Evolutionary conservation across 2,113 vertebrate species (phyloP), one percentile per base, ranked within the genome.

Genomic region (Saguinus imperator): DNA sequence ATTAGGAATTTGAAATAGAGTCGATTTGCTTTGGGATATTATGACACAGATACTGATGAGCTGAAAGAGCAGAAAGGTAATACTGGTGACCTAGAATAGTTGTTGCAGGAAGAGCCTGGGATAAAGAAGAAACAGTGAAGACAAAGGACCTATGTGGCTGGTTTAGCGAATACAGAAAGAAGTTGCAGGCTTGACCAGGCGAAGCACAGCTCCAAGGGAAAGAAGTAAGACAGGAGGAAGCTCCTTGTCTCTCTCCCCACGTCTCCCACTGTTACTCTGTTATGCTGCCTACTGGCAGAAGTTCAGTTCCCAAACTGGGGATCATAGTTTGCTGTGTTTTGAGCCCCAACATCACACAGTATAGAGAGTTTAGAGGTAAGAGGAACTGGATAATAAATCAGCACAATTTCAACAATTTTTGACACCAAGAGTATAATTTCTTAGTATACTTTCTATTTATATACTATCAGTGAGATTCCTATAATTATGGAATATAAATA

Each of bases 1-100:
- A 6, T 66, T 66, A 85, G 70, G 92, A 72, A 81, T 68, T 94
- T 76, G 88, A 73, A 93, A 86, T 43, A 48, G 48, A 87, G 83
- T 35, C 12, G 17, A 61, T 85, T 87, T 70, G 45, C 85, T 87
- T 58, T 27, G 6, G 35, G 18, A n/a, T 89, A 37, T 57, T 72
- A 55, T 91, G 58, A 61, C 16, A 40, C 8, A 55, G 55, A 93
- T 7, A 4, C 40, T 70, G 48, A 66, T 72, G 68, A 84, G 68
- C n/a, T 89, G 76, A 70, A 91, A 87, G 66, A 90, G 27, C 66
- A 66, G n/a, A 77, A 68, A 37, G 16, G 13, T 16, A 92, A 43
- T 9, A 18, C 8, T 2, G 14, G 16, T 32, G 52, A 20, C n/a
- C 48, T 48, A 73, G 37, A 57, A 45, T 92, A 37, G 29, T 32